Evolutionary conservation across 2,113 vertebrate genomes (phyloP).

Genomic region (Lynx canadensis): DNA sequence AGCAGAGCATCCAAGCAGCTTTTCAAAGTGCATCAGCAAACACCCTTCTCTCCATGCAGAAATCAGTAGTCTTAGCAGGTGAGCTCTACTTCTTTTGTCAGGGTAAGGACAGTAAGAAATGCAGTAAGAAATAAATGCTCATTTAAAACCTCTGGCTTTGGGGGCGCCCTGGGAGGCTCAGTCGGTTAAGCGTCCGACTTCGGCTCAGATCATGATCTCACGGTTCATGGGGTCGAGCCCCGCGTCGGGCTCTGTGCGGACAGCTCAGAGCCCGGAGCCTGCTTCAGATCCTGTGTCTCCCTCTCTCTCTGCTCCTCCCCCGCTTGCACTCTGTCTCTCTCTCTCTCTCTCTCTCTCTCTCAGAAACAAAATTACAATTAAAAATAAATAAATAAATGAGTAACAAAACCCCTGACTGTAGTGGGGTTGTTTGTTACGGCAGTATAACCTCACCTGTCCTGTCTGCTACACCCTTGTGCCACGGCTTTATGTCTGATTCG

Average conservation of each 20-base stretch:
- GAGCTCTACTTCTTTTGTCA: not conserved
- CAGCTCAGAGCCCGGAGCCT: too few species aligned
- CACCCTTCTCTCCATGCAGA: not conserved
- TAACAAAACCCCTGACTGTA: not conserved
- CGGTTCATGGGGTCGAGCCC: too few species aligned
- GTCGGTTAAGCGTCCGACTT: too few species aligned
- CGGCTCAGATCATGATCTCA: rapidly evolving
- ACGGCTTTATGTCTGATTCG: rapidly evolving
- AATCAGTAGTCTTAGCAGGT: not conserved
- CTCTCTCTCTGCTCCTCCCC: too few species aligned
- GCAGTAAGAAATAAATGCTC: not conserved
- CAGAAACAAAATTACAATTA: too few species aligned
- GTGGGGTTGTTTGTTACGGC: not conserved
- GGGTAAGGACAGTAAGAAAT: not conserved
- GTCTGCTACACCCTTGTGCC: not conserved
- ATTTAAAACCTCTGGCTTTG: too few species aligned
- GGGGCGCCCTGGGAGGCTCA: too few species aligned
- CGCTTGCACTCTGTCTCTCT: too few species aligned
- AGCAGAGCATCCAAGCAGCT: not conserved
- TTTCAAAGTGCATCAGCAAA: not conserved
- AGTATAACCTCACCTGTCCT: rapidly evolving
- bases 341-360: too few species aligned
- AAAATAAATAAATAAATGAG: not conserved
- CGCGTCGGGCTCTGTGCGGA: too few species aligned
- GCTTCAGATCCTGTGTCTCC: too few species aligned